A percentile compares a stretch with the other conserved stretches of the same genome.
Evolutionary conservation across 2,888 invertebrate species (phyloP).

Genomic region (Oxytorus armatus): DNA sequence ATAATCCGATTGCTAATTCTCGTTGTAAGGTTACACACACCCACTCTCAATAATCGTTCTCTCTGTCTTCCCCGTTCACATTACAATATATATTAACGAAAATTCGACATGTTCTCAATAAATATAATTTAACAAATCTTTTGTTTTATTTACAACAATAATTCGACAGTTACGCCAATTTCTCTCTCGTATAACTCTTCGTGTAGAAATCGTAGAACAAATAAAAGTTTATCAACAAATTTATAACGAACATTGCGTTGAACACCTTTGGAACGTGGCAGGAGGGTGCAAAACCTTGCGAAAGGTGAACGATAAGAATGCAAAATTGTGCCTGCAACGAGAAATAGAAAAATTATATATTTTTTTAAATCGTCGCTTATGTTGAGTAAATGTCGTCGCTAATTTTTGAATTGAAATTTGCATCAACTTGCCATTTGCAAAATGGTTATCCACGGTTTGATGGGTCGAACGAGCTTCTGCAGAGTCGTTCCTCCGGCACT

Average conservation of each 20-base stretch:
- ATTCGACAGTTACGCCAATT: neutral
- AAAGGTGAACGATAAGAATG: constrained; percentile 86
- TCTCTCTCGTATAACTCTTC: constrained; percentile 84
- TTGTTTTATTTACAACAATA: neutral
- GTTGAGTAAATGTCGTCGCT: neutral
- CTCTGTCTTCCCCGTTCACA: too few species aligned
- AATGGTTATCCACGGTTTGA: constrained; percentile 86
- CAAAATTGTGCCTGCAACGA: constrained; percentile 87
- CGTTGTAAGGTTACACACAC: constrained; percentile 45
- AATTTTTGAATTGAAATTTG: constrained; percentile 7
- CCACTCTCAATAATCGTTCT: too few species aligned
- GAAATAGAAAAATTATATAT: neutral
- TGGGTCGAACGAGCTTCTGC: constrained; percentile 85
- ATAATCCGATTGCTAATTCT: neutral
- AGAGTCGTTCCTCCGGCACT: constrained; percentile 86
- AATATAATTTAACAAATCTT: constrained; percentile 1
- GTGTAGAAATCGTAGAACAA: constrained; percentile 90
- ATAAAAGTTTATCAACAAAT: constrained; percentile 87
- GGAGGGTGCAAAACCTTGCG: constrained; percentile 85
- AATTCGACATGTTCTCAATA: constrained; percentile 7
- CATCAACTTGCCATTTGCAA: constrained; percentile 88
- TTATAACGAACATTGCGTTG: constrained; percentile 85
- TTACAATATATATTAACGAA: neutral
- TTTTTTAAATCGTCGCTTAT: neutral
- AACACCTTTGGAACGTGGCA: constrained; percentile 86